phyloP scores from a whole-genome alignment of 2,888 invertebrate species.

The Eugnorisma glareosa region DNA sequence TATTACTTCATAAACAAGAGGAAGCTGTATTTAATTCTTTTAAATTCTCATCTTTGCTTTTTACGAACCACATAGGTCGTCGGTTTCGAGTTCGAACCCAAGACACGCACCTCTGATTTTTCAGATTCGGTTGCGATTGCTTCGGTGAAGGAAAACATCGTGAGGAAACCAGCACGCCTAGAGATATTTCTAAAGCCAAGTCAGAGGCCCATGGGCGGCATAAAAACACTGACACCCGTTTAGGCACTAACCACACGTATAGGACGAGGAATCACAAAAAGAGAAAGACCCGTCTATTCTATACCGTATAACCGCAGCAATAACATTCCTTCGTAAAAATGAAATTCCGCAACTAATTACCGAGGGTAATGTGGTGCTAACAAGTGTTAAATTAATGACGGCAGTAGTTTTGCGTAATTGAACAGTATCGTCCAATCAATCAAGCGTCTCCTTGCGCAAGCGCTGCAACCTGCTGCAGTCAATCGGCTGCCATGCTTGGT shows the following conservation, averaged over 20 bases:
- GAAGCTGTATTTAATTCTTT: background rate
- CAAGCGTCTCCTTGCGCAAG: constrained; percentile 60
- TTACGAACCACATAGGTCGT: too few species aligned
- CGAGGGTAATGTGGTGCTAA: constrained; percentile 36
- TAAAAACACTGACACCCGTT: too few species aligned
- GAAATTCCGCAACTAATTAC: constrained; percentile 33
- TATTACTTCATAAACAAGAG: background rate
- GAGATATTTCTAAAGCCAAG: too few species aligned
- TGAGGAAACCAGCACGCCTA: too few species aligned
- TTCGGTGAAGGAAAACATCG: too few species aligned
- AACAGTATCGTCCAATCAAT: constrained; percentile 50
- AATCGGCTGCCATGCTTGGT: constrained; percentile 39
- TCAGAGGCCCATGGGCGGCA: too few species aligned
- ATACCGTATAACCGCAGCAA: background rate
- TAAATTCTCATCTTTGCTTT: background rate
- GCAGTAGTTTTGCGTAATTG: constrained; percentile 56
- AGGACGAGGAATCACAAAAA: too few species aligned
- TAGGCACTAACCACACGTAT: too few species aligned
- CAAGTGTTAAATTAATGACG: constrained; percentile 49
- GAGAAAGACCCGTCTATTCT: background rate
- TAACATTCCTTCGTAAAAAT: constrained; percentile 15
- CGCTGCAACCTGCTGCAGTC: constrained; percentile 33
- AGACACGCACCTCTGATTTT: too few species aligned
- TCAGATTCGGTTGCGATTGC: too few species aligned
- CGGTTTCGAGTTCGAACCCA: too few species aligned